phyloP scores from a whole-genome alignment of 2,888 invertebrate species.

The Camptogramma bilineatum region DNA sequence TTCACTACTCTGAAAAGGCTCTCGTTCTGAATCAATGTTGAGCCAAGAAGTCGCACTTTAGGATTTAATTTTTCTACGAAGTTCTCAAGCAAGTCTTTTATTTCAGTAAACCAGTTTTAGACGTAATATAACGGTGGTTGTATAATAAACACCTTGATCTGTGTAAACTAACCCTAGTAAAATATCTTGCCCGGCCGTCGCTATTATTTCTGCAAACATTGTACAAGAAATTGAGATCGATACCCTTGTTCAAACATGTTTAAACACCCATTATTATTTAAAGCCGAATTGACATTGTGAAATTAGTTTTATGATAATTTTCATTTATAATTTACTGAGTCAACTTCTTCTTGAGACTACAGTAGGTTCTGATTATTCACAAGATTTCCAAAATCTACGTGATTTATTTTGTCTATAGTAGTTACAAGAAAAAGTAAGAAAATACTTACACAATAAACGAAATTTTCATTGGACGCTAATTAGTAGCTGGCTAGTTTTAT shows the following conservation, averaged over 20 bases:
- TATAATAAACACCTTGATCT: neutral
- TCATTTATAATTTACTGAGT: neutral
- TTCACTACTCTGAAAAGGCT: too few relatives aligned
- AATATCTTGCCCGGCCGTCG: conserved; percentile 7
- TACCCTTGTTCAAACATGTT: conserved; percentile 7
- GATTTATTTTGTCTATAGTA: neutral
- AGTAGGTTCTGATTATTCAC: too few relatives aligned
- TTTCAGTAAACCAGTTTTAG: neutral
- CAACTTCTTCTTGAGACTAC: neutral
- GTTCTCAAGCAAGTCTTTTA: too few relatives aligned
- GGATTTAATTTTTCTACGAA: too few relatives aligned
- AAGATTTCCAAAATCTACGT: neutral
- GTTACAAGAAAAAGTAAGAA: neutral
- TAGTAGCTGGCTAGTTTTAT: too few relatives aligned
- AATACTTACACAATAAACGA: too few relatives aligned
- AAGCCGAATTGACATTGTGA: neutral
- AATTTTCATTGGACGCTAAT: too few relatives aligned
- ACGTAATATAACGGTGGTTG: neutral
- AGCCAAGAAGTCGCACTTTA: too few relatives aligned
- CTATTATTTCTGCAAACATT: conserved; percentile 19
- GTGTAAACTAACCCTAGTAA: conserved; percentile 5
- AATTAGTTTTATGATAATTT: neutral
- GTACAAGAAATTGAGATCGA: conserved; percentile 10
- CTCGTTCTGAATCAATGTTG: too few relatives aligned
- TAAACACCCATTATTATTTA: neutral